Percentiles rank a stretch among this genome's conserved stretches.
phyloP scores from a whole-genome alignment of 2,113 vertebrate species.

The Perca fluviatilis region DNA sequence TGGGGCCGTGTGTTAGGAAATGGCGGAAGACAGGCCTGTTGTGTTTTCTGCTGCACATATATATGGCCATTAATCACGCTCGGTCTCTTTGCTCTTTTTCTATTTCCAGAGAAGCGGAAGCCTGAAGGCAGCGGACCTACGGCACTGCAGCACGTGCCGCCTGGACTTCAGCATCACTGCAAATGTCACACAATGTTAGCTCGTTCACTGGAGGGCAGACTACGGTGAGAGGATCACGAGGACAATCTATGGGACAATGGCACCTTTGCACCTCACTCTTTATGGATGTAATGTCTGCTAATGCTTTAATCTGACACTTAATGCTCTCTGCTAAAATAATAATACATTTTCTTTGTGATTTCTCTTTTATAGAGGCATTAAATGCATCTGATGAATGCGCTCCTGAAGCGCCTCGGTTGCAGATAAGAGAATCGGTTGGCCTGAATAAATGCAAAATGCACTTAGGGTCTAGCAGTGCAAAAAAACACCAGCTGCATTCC shows the following conservation, averaged over 20 bases:
- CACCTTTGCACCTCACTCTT: conserved; percentile 47
- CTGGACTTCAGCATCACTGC: conserved; percentile 71
- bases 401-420: conserved; percentile 1
- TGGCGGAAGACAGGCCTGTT: conserved; percentile 74
- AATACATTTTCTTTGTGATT: neutral
- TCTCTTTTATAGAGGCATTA: conserved; percentile 5
- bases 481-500: conserved; percentile 45
- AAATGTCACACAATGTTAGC: conserved; percentile 80
- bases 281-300: conserved; percentile 18
- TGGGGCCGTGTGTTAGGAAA: conserved; percentile 63
- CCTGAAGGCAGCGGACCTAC: conserved; percentile 64
- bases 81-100: conserved; percentile 74
- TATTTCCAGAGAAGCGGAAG: conserved; percentile 70
- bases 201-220: conserved; percentile 53
- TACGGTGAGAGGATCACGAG: conserved; percentile 59
- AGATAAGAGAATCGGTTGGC: conserved; percentile 34
- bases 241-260: conserved; percentile 64
- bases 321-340: conserved; percentile 3
- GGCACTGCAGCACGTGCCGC: conserved; percentile 63
- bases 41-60: conserved; percentile 75
- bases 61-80: conserved; percentile 79
- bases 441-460: conserved; percentile 46
- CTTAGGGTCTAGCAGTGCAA: conserved; percentile 30
- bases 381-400: conserved; percentile 21
- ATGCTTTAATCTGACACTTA: conserved; percentile 18